Evolutionary conservation across 1,140 invertebrate genomes (phyloP).

Genomic region (Trichogramma pretiosum): DNA sequence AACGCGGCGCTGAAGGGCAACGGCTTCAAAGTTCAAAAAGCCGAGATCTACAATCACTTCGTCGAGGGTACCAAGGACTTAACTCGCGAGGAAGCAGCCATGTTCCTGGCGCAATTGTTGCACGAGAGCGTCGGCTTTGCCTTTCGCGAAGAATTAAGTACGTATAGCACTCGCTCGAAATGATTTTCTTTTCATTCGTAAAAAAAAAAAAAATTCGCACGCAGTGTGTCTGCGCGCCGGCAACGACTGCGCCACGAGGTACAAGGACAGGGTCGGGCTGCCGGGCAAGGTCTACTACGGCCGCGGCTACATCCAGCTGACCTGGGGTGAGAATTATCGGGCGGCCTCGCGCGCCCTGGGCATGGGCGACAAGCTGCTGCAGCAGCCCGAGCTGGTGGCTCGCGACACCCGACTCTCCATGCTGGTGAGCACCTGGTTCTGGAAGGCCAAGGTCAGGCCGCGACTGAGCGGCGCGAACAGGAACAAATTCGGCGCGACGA

Average conservation of each 20-base stretch:
- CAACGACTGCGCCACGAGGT: neutral
- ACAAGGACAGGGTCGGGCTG: neutral
- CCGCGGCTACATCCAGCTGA: slow-evolving; percentile 5
- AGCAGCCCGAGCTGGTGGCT: neutral
- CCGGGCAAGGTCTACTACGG: neutral
- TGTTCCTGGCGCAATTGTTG: neutral
- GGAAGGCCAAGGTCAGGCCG: neutral
- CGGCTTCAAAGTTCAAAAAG: neutral
- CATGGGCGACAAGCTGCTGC: neutral
- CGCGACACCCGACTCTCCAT: neutral
- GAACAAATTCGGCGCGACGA: neutral
- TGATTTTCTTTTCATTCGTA: neutral
- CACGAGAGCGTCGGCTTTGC: neutral
- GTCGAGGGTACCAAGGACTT: neutral
- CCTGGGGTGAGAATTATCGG: slow-evolving; percentile 3
- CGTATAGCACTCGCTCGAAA: neutral
- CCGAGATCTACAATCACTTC: neutral
- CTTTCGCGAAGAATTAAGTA: neutral
- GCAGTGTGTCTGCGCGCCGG: too few species aligned
- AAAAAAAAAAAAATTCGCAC: neutral
- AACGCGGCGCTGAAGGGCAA: neutral
- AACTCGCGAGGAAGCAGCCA: neutral
- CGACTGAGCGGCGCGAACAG: neutral
- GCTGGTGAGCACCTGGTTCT: slow-evolving; percentile 4
- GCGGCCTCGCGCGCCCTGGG: neutral